A percentile compares a stretch with the other conserved stretches of the same genome.
These are phyloP conservation scores for Oxyteleia sp. DNA, from an alignment of 2,888 invertebrate genomes.

Conservation along the genomic window DNA sequence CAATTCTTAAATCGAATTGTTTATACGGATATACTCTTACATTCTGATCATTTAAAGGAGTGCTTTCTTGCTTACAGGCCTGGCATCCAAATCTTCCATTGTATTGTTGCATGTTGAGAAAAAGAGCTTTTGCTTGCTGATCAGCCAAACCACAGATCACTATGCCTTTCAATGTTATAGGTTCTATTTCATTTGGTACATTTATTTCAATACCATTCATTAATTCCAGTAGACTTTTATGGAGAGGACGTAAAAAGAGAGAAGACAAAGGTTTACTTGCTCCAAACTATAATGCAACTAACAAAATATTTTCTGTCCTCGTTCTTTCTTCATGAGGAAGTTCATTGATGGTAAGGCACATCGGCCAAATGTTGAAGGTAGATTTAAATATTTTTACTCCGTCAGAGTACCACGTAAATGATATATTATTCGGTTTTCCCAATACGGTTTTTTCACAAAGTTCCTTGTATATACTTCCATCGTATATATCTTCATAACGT, in stretches of 20 bases:
- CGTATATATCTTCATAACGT: conserved; percentile 48
- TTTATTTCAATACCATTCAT: conserved; percentile 25
- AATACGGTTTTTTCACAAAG: neutral
- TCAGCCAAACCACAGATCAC: conserved; percentile 50
- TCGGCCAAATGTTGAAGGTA: conserved; percentile 33
- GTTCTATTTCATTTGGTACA: conserved; percentile 2
- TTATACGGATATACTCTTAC: conserved; percentile 34
- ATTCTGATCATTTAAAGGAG: neutral
- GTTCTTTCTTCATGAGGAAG: too few relatives aligned
- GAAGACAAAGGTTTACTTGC: conserved; percentile 31
- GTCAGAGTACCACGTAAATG: too few relatives aligned
- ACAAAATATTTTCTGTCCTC: too few relatives aligned
- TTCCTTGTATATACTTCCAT: conserved; percentile 46
- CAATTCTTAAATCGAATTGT: conserved; percentile 25
- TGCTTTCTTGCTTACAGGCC: conserved; percentile 34
- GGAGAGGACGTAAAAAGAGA: conserved; percentile 36
- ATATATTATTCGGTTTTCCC: too few relatives aligned
- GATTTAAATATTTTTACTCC: conserved; percentile 53
- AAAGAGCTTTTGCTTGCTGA: conserved; percentile 61
- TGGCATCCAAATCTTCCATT: conserved; percentile 37
- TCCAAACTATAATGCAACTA: conserved; percentile 69
- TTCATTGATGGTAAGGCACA: too few relatives aligned
- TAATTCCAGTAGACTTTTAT: conserved; percentile 3
- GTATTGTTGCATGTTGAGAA: neutral
- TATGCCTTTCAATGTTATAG: conserved; percentile 44